Percentiles rank a stretch among this genome's conserved stretches.
These are phyloP conservation scores for Struthidea cinerea DNA, from an alignment of 2,113 vertebrate genomes.

Conservation along the genomic window DNA sequence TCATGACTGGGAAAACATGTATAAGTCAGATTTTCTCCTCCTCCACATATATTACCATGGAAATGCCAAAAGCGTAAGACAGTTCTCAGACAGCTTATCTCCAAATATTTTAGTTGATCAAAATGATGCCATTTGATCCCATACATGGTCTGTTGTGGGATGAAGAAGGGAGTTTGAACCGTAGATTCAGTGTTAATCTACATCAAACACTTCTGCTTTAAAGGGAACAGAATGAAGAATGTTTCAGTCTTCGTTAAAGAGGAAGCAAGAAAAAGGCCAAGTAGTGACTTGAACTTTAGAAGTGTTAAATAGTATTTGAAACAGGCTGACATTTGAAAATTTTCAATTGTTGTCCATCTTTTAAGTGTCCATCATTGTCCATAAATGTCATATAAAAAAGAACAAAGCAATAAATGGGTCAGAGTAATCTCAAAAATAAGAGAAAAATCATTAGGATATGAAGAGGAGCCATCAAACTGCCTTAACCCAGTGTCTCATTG, in stretches of 20 bases:
- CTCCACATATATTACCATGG: background rate
- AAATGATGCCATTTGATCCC: background rate
- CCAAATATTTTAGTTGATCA: background rate
- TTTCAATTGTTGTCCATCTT: background rate
- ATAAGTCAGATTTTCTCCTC: background rate
- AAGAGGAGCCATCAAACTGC: background rate
- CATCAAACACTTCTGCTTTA: background rate
- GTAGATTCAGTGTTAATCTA: background rate
- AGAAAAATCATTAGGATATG: background rate
- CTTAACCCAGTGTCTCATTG: background rate
- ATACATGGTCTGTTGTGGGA: background rate
- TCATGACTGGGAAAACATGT: background rate
- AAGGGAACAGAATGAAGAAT: background rate
- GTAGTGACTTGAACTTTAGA: background rate
- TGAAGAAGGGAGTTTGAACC: background rate
- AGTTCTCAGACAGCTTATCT: background rate
- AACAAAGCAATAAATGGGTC: background rate
- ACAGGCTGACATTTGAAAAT: background rate
- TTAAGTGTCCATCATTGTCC: background rate
- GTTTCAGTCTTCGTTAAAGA: background rate
- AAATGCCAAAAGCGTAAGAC: background rate
- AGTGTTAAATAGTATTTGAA: background rate
- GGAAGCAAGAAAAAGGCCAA: background rate
- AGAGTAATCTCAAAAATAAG: background rate
- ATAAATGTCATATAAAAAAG: background rate